A percentile compares a stretch with the other conserved stretches of the same genome.
These are phyloP conservation scores for Notodonta dromedarius DNA, from an alignment of 2,888 invertebrate species.

Conservation along the genomic window DNA sequence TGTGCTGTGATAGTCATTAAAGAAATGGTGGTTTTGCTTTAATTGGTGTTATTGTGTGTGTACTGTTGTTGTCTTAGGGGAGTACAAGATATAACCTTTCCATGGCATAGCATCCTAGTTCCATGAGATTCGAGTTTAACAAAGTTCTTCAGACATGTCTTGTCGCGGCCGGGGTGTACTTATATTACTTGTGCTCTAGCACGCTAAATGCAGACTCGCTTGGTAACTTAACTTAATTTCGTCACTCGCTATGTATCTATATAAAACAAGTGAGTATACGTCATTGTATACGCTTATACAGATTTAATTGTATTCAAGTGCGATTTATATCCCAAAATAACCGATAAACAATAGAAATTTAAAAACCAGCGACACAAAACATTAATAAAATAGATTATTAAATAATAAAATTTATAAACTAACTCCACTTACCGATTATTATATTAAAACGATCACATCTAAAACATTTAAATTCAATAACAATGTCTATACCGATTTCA, in stretches of 20 bases:
- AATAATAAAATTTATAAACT: constrained; percentile 51
- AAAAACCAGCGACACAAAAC: constrained; percentile 53
- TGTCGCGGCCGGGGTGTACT: not conserved
- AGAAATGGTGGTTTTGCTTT: no score
- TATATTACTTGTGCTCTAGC: constrained; percentile 53
- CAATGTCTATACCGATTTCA: constrained; percentile 66
- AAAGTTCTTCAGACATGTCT: not conserved
- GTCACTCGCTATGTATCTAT: constrained; percentile 52
- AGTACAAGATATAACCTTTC: no score
- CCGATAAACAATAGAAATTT: not conserved
- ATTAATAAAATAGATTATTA: constrained; percentile 58
- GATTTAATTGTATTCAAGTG: constrained; percentile 19
- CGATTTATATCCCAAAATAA: constrained; percentile 10
- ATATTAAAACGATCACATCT: constrained; percentile 68
- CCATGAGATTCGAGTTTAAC: no score
- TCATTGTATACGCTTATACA: constrained; percentile 31
- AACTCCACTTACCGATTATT: constrained; percentile 48
- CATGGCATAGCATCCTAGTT: no score
- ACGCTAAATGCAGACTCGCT: constrained; percentile 73
- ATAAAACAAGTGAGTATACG: constrained; percentile 35
- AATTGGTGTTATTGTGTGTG: no score
- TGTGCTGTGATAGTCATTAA: no score
- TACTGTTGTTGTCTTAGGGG: no score
- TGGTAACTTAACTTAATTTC: constrained; percentile 71
- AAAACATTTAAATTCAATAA: constrained; percentile 75